phyloP scores from a whole-genome alignment of 2,113 vertebrate genomes.

The Zosterops borbonicus region DNA sequence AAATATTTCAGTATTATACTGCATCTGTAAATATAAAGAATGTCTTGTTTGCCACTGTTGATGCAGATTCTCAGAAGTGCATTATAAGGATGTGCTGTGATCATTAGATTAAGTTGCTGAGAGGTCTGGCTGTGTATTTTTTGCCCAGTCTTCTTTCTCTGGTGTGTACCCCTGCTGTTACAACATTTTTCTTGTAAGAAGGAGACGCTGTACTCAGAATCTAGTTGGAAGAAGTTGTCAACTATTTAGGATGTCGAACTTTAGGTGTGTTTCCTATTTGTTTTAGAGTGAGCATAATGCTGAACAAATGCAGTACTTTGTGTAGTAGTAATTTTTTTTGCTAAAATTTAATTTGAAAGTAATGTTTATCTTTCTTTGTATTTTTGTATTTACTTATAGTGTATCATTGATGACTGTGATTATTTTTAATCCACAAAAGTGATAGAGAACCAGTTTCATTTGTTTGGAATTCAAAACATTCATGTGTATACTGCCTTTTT shows the following conservation, averaged over 20 bases:
- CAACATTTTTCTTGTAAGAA: background rate
- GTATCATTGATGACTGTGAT: background rate
- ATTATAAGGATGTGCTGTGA: background rate
- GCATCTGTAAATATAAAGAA: background rate
- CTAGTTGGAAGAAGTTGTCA: background rate
- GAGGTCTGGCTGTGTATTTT: background rate
- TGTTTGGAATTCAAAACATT: background rate
- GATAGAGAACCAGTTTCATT: background rate
- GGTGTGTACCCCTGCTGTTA: background rate
- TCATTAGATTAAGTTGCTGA: background rate
- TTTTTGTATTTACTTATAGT: background rate
- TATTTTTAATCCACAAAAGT: background rate
- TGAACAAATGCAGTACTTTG: background rate
- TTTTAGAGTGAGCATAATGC: background rate
- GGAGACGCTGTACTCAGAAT: background rate
- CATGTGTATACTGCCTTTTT: background rate
- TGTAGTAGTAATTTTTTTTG: background rate
- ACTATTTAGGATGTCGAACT: background rate
- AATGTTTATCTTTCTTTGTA: background rate
- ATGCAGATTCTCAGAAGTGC: background rate
- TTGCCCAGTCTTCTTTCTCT: background rate
- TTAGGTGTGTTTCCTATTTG: background rate
- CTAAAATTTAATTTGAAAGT: background rate
- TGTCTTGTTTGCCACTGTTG: background rate
- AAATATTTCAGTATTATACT: background rate